Conservation (phyloP, 2,888 invertebrate genomes). For the Catocala nupta region DNA sequence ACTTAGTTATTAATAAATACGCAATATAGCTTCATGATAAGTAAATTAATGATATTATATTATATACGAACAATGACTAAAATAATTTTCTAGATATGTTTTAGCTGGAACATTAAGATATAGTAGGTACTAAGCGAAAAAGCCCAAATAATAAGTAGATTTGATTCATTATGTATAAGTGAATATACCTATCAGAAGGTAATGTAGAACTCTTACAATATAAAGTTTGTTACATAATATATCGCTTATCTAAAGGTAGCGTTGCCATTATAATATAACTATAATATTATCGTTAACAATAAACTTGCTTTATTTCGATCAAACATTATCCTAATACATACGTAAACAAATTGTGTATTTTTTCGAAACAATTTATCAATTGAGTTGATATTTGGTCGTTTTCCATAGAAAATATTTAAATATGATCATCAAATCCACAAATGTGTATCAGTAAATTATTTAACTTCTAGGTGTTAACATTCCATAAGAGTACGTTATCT, state of each 20-base stretch:
- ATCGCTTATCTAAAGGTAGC: slow-evolving; percentile 14
- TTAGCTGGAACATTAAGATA: slow-evolving; percentile 9
- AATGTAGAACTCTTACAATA: background rate
- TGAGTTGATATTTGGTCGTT: slow-evolving; percentile 43
- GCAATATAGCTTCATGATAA: no score
- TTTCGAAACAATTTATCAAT: slow-evolving; percentile 18
- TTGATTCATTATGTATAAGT: no score
- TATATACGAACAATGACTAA: no score
- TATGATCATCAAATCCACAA: slow-evolving; percentile 33
- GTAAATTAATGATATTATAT: no score
- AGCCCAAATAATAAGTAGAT: background rate
- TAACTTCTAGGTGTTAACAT: slow-evolving; percentile 30
- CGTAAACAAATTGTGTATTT: slow-evolving; percentile 11
- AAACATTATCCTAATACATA: slow-evolving; percentile 21
- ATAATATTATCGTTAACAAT: slow-evolving; percentile 27
- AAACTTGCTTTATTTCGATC: slow-evolving; percentile 22
- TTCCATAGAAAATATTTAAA: slow-evolving; percentile 24
- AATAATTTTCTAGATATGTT: slow-evolving; percentile 7
- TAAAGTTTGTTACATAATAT: background rate
- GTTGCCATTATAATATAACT: slow-evolving; percentile 26
- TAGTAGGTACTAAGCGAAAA: background rate
- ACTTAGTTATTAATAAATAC: no score
- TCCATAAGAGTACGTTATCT: slow-evolving; percentile 25
- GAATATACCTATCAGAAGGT: no score
- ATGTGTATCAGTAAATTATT: slow-evolving; percentile 3